Evolutionary conservation across 2,888 invertebrate species (phyloP), one percentile per base, ranked within the genome.

Genomic region (Mongoloraphidia duomilia): DNA sequence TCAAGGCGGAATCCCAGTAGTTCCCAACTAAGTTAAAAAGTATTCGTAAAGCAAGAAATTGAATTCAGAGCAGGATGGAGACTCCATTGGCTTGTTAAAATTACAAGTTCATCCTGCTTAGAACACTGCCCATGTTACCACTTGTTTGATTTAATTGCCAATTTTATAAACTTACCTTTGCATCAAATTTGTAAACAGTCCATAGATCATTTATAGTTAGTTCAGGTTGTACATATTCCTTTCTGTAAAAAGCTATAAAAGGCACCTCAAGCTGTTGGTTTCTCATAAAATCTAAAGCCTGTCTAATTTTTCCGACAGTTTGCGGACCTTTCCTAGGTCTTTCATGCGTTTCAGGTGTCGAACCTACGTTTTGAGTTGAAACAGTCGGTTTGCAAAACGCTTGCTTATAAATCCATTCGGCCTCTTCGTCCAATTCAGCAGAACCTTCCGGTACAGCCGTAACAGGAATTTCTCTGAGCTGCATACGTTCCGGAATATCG

Each of bases 231-330:
- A 97, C 92, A 59, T 94, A 94, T 66, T 99, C 98, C 66, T 98
- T 98, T 33, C 97, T 79, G 65, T 98, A 99, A 68, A 95, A 96
- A 0, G 94, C 93, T 59, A 98, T 98, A 66, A 98, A 98, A 0
- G 98, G 97, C 40, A 97, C 95, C 71, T 98, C 97, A 55, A 94
- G 73, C 44, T 89, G 84, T 61, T 95, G 91, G 65, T 94, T 95
- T 39, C 96, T 73, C 81, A 98, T 95, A 63, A 95, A 95, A 61
- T 95, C 92, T 17, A 98, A 69, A 0, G 93, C 92, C 65, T 94
- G 92, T 42, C 86, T 82, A 46, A 97, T 96, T 70, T 95, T 95
- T n/a, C 79, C 80, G 14, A 90, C 75, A 0, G 88, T 80, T 72
- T 65, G 80, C 55, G 67, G 82, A 55, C 73, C 86, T 68, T 82